These are phyloP conservation scores for Blomia tropicalis DNA, from an alignment of 2,888 invertebrate species.

Conservation along the genomic window DNA sequence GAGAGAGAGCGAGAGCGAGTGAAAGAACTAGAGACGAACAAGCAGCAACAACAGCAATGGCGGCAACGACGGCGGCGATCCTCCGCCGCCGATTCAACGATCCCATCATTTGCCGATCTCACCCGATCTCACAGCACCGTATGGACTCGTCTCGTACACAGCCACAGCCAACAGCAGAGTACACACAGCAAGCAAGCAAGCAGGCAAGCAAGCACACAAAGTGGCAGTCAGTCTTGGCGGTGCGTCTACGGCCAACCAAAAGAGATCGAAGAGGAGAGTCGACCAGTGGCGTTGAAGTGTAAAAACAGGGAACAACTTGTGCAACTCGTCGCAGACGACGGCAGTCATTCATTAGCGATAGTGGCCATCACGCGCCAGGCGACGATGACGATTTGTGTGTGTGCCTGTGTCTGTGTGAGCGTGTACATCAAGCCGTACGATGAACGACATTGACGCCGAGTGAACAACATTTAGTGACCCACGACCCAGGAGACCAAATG, in stretches of 20 bases:
- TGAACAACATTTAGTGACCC: too few species aligned
- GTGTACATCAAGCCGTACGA: too few species aligned
- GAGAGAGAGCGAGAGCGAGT: too few species aligned
- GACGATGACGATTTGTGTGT: too few species aligned
- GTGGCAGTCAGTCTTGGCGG: not conserved
- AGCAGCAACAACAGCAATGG: not conserved
- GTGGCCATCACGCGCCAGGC: not conserved
- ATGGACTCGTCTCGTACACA: too few species aligned
- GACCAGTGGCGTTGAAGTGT: not conserved
- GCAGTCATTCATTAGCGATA: slow-evolving; percentile 6
- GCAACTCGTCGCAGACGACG: not conserved
- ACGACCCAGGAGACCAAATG: not conserved
- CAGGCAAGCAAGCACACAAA: not conserved
- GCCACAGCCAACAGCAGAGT: too few species aligned
- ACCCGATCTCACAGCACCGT: too few species aligned
- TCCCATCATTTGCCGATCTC: not conserved
- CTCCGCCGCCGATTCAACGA: not conserved
- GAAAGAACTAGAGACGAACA: not conserved
- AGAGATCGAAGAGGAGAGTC: not conserved
- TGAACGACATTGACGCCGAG: too few species aligned
- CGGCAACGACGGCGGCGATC: not conserved
- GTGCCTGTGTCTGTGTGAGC: too few species aligned
- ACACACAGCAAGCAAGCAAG: too few species aligned
- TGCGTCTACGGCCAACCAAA: not conserved
- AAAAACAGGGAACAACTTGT: slow-evolving; percentile 1